phyloP scores from a whole-genome alignment of 2,888 invertebrate species.

The Campoplex nolae region DNA sequence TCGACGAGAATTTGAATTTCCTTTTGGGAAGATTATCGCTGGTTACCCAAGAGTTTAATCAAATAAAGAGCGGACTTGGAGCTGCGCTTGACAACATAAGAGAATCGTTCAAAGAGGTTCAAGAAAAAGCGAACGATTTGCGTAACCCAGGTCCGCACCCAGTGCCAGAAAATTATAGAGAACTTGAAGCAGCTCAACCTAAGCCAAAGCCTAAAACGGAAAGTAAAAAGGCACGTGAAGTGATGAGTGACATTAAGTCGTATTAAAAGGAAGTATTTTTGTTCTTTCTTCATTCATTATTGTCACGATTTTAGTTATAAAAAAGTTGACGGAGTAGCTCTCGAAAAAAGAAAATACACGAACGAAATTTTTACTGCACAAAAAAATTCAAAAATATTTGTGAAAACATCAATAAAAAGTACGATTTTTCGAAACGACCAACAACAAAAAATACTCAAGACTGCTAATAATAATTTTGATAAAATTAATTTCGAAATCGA shows the following conservation, averaged over 20 bases:
- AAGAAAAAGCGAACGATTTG: slow-evolving; percentile 84
- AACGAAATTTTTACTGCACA: not conserved
- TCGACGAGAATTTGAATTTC: slow-evolving; percentile 93
- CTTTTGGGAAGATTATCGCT: slow-evolving; percentile 91
- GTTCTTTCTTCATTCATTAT: slow-evolving; percentile 5
- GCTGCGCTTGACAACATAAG: slow-evolving; percentile 90
- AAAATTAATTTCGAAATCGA: not conserved
- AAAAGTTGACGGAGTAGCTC: not conserved
- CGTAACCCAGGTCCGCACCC: slow-evolving; percentile 84
- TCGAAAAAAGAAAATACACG: not conserved
- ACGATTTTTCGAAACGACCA: slow-evolving; percentile 4
- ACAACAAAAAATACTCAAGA: slow-evolving; percentile 15
- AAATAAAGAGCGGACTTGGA: slow-evolving; percentile 91
- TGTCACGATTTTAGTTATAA: not conserved
- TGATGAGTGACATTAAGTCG: slow-evolving; percentile 60
- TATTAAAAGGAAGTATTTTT: slow-evolving; percentile 36
- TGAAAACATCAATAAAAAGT: not conserved
- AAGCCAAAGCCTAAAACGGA: slow-evolving; percentile 36
- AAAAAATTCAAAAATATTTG: not conserved
- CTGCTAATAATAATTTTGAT: slow-evolving; percentile 27
- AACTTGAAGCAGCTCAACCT: slow-evolving; percentile 71
- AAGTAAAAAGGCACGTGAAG: slow-evolving; percentile 30
- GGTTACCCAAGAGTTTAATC: slow-evolving; percentile 93
- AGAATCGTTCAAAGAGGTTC: slow-evolving; percentile 88
- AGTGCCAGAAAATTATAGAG: slow-evolving; percentile 82